Conservation (phyloP, 2,797 vertebrate genomes). For the Malurus leucopterus region DNA sequence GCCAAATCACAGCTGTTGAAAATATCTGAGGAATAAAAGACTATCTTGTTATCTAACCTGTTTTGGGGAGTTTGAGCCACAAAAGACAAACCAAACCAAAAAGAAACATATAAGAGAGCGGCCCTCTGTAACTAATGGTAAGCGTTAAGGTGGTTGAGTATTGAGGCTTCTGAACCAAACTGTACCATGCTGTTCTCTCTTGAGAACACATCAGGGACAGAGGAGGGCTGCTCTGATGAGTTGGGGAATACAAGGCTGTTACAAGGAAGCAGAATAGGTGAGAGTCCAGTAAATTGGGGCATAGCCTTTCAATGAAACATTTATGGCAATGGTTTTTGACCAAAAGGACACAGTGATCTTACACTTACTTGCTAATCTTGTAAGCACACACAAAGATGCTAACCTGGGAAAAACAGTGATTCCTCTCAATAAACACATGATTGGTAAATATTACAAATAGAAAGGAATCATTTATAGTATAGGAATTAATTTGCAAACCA, state of each 20-base stretch:
- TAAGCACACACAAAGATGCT: background rate
- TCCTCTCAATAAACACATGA: background rate
- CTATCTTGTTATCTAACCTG: background rate
- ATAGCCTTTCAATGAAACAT: background rate
- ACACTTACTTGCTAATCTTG: background rate
- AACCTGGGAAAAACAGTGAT: background rate
- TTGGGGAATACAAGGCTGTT: background rate
- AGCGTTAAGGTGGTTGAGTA: background rate
- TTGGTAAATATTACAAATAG: background rate
- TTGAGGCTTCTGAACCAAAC: background rate
- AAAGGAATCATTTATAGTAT: background rate
- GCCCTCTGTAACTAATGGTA: background rate
- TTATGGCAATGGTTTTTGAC: background rate
- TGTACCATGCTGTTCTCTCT: background rate
- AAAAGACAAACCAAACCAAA: background rate
- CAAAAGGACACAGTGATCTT: background rate
- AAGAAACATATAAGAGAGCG: background rate
- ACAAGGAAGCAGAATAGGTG: background rate
- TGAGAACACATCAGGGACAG: background rate
- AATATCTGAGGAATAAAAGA: background rate
- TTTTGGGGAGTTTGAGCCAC: background rate
- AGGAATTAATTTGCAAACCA: background rate
- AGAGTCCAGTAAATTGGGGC: background rate
- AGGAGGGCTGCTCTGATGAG: background rate
- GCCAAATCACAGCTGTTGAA: background rate